Base-by-base conservation (phyloP, 2,113 vertebrate species). In the Lamprotornis superbus region DNA sequence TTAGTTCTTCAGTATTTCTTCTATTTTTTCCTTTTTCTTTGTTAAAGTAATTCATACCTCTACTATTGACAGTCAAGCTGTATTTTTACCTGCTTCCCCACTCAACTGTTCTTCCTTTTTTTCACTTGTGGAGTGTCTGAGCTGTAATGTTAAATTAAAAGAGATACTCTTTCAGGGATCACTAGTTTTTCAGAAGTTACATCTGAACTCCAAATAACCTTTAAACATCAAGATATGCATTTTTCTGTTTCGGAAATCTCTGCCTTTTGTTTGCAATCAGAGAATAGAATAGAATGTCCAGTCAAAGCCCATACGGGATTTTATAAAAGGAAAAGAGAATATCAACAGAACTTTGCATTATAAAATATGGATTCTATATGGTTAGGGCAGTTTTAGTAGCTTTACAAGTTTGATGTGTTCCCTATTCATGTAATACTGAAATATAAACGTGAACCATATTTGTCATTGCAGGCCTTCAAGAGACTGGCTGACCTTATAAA, bases 401-500 rank as follows among this genome's bases (percentile, higher is more conserved):
- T 77, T 87, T 75, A 59, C 12, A 56, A n/a, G 24, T 78, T 81
- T 83, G 35, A 21, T 39, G 4, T 77, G 42, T 83, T 83, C 63
- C 40, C 67, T 83, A 0, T 83, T 46, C 65, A 80, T 83, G 28
- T 83, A 57, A 81, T 59, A 19, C 57, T 86, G 87, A 27, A 57
- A 63, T 77, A 77, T 86, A 57, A 93, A 70, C 3, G 1, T 33
- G 24, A 87, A 74, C 27, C 31, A 6, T 94, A 11, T 93, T 93
- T 95, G 28, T 92, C 73, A 19, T 95, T 97, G 61, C 97, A 99
- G 99, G 99, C 98, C 65, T 99, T 99, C 91, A 96, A 97, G 97
- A 98, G 98, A 97, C 97, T 99, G 88, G 98, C 98, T 27, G 89
- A 92, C 37, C 98, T 99, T 86, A 99, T 99, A 97, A 99, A 97